These are phyloP conservation scores for Pteropus rufus DNA, from an alignment of 2,797 vertebrate genomes.

Conservation along the genomic window DNA sequence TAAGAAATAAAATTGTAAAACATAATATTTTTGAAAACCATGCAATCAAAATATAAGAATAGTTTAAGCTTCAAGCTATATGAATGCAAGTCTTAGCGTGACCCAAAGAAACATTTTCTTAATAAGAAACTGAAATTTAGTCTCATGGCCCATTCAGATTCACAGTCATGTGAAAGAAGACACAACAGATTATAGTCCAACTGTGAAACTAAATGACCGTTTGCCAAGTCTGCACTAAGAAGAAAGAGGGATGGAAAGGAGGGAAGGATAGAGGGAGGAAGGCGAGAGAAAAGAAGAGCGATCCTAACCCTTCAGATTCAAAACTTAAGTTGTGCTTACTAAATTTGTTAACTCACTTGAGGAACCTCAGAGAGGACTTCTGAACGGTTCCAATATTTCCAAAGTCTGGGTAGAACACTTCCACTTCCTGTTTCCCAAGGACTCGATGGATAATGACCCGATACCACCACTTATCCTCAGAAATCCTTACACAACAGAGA, in stretches of 20 bases:
- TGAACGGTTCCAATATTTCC: constrained; percentile 86
- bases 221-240: background rate
- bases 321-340: background rate
- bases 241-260: background rate
- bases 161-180: background rate
- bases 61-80: background rate
- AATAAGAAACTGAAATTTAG: constrained; percentile 3
- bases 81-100: background rate
- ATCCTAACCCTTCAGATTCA: background rate
- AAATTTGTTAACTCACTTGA: constrained; percentile 87
- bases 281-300: background rate
- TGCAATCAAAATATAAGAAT: background rate
- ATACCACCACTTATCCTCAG: constrained; percentile 91
- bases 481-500: constrained; percentile 88
- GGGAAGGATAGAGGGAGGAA: background rate
- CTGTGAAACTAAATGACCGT: background rate
- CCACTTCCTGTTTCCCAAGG: constrained; percentile 84
- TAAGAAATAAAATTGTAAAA: background rate
- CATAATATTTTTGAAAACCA: background rate
- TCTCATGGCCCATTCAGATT: background rate
- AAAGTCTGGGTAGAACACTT: constrained; percentile 93
- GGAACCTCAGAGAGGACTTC: constrained; percentile 89
- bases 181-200: background rate
- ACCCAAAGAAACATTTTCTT: constrained; percentile 7
- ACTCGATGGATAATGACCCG: constrained; percentile 90